These are phyloP conservation scores for Gavialis gangeticus DNA, from an alignment of 2,113 vertebrate species.

Conservation along the genomic window DNA sequence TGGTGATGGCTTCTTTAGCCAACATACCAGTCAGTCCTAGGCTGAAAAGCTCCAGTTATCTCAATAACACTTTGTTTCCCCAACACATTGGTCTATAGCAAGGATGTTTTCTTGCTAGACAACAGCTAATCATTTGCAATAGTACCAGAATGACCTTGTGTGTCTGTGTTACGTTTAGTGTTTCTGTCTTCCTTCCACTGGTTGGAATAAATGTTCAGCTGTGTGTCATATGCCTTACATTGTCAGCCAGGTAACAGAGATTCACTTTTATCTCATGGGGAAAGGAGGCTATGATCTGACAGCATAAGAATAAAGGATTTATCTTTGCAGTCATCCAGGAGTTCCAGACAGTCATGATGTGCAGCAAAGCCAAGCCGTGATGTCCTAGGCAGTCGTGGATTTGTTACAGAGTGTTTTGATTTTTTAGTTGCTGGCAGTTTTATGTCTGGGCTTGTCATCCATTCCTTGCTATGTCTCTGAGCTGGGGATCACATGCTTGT, in stretches of 20 bases:
- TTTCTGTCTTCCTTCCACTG: not conserved
- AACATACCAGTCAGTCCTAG: not conserved
- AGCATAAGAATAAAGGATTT: not conserved
- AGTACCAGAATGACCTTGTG: not conserved
- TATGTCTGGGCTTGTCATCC: not conserved
- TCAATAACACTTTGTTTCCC: not conserved
- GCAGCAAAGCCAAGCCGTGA: accelerated
- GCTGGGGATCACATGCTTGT: not conserved
- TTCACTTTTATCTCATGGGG: not conserved
- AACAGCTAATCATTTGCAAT: not conserved
- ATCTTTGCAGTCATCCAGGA: not conserved
- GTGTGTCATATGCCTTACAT: not conserved
- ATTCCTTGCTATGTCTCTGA: not conserved
- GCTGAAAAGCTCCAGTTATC: not conserved
- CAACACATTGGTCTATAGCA: not conserved
- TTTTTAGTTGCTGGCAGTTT: not conserved
- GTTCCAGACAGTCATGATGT: not conserved
- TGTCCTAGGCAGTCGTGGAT: not conserved
- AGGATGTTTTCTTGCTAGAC: not conserved
- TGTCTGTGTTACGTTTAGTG: accelerated
- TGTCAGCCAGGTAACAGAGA: accelerated
- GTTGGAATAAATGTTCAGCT: not conserved
- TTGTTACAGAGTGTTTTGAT: not conserved
- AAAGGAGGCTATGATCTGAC: not conserved
- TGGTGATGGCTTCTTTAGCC: not conserved